phyloP scores from a whole-genome alignment of 2,797 vertebrate species.

The Pantherophis alleghaniensis region DNA sequence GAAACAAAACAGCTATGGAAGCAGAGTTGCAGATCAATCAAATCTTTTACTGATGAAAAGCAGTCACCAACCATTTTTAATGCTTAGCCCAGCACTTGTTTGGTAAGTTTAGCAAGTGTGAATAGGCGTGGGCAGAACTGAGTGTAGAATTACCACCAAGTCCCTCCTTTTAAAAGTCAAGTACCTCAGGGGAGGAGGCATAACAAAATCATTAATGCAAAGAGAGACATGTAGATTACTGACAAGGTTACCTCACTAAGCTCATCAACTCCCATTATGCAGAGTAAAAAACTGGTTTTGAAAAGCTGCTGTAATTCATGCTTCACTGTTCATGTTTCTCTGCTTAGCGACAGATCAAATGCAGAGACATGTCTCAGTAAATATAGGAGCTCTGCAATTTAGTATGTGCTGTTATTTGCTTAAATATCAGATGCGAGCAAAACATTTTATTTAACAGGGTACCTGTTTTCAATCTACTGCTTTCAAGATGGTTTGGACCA shows the following conservation, averaged over 20 bases:
- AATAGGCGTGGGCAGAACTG: conserved; percentile 79
- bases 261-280: not conserved
- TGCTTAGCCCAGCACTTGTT: conserved; percentile 74
- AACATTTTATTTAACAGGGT: not conserved
- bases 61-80: conserved; percentile 56
- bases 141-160: conserved; percentile 87
- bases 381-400: not conserved
- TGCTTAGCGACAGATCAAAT: conserved; percentile 28
- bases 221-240: conserved; percentile 35
- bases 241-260: conserved; percentile 39
- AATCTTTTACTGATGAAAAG: not conserved
- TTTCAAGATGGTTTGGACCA: not conserved
- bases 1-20: conserved; percentile 53
- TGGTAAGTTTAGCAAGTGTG: conserved; percentile 84
- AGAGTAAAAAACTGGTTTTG: conserved; percentile 15
- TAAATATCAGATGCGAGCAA: not conserved
- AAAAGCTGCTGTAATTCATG: not conserved
- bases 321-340: conserved; percentile 10
- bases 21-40: not conserved
- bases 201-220: conserved; percentile 42
- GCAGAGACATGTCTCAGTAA: not conserved
- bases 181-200: conserved; percentile 54
- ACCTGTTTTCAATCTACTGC: not conserved
- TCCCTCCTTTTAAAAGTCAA: conserved; percentile 78
- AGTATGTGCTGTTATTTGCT: not conserved